Base-by-base conservation (phyloP, 2,797 vertebrate species). In the Sarcoramphus papa region DNA sequence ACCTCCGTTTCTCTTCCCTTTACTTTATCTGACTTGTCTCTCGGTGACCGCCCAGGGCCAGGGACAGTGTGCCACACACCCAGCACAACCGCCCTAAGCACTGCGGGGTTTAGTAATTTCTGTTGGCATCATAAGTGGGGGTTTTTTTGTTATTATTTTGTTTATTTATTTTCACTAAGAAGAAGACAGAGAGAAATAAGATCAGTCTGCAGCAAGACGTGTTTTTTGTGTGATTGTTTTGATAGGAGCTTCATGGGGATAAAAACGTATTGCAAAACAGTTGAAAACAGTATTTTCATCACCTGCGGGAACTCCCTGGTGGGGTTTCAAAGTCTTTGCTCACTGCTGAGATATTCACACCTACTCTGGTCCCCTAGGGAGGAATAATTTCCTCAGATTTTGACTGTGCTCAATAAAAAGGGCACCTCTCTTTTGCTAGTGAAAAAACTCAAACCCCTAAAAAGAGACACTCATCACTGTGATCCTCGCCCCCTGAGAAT, bases 201-300 rank as follows among this genome's bases (percentile, higher is more conserved):
- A 89, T 59, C 77, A 68, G 13, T 41, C 53, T 91, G 68, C 79
- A 83, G 41, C n/a, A 65, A 64, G 75, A 75, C 0, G 1, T 25
- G 19, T 0, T 57, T 70, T 27, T 8, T 78, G 45, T 79, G 74
- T 48, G 64, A 31, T 80, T 73, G 25, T 72, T 91, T 92, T 82
- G 54, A 57, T 63, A 68, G 51, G 51, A 96, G 48, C 31, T 56
- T 85, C 40, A 41, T 2, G 4, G 37, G 56, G 88, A 94, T 91
- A 88, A 95, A 93, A 65, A 56, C 45, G 53, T 48, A 30, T 45
- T 75, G 65, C 87, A 88, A 94, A 97, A 87, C 69, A 45, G 25
- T 59, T 25, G 43, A 79, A 85, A 87, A 63, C 53, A 75, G 25
- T 47, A 45, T 94, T 95, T 95, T 92, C 57, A 85, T 59, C 86